These are phyloP conservation scores for Craseonycteris thonglongyai DNA, from an alignment of 2,113 vertebrate species.

Conservation along the genomic window DNA sequence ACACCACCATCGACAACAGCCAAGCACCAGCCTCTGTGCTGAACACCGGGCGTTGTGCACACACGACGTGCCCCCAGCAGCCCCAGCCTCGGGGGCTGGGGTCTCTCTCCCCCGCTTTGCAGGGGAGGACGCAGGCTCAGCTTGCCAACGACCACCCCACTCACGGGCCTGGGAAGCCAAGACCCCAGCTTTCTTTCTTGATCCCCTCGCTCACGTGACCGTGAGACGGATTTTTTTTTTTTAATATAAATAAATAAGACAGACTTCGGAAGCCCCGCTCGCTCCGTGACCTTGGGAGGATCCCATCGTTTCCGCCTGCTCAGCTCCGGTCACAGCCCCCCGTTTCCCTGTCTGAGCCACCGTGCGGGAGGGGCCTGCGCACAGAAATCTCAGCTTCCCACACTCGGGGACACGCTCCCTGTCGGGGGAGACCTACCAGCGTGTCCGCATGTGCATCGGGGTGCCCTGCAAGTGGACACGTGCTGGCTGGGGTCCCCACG, in stretches of 20 bases:
- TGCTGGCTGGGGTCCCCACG: neutral
- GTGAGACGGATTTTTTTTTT: neutral
- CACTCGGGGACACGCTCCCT: neutral
- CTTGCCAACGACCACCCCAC: neutral
- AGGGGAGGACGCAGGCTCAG: neutral
- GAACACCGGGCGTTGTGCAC: too few relatives aligned
- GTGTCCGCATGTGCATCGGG: neutral
- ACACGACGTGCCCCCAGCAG: too few relatives aligned
- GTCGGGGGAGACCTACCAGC: neutral
- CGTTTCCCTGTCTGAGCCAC: neutral
- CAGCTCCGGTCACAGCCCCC: too few relatives aligned
- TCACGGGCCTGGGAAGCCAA: neutral
- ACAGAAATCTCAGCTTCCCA: neutral
- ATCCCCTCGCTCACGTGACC: neutral
- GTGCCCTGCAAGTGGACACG: fast-evolving
- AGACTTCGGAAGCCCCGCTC: neutral
- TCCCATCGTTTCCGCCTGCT: neutral
- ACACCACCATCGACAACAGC: neutral
- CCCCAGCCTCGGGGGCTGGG: too few relatives aligned
- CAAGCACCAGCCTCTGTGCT: too few relatives aligned
- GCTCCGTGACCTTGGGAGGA: neutral
- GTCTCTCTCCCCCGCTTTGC: neutral
- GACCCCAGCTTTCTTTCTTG: neutral
- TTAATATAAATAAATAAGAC: neutral
- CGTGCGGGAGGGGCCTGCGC: neutral